These are phyloP conservation scores for Scrobipalpa costella DNA, from an alignment of 2,888 invertebrate species.

Conservation along the genomic window DNA sequence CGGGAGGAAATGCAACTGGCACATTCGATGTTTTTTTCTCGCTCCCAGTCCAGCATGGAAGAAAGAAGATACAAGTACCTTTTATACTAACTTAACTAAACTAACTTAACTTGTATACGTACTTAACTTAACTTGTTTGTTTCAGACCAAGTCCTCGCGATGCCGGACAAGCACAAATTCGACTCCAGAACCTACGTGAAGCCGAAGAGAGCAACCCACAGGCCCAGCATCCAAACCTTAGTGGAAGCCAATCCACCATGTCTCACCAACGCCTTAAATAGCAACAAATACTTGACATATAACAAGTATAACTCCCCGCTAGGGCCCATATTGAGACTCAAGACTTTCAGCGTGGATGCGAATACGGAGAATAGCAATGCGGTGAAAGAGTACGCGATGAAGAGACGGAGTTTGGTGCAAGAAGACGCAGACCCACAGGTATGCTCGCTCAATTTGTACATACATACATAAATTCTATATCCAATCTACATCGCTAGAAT, in stretches of 20 bases:
- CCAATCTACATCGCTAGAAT: too few species aligned
- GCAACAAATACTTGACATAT: slow-evolving; percentile 70
- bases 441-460: slow-evolving; percentile 23
- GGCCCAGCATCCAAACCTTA: slow-evolving; percentile 82
- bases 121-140: slow-evolving; percentile 39
- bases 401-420: slow-evolving; percentile 63
- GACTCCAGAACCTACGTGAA: slow-evolving; percentile 86
- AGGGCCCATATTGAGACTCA: slow-evolving; percentile 66
- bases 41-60: too few species aligned
- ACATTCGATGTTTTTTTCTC: too few species aligned
- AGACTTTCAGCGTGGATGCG: slow-evolving; percentile 72
- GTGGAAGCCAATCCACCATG: slow-evolving; percentile 64
- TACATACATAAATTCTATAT: not conserved
- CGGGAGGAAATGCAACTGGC: too few species aligned
- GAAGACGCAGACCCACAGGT: slow-evolving; percentile 71
- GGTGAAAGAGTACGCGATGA: slow-evolving; percentile 67
- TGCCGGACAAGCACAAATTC: slow-evolving; percentile 77
- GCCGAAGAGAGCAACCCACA: slow-evolving; percentile 82
- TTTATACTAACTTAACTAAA: too few species aligned
- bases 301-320: slow-evolving; percentile 67
- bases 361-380: slow-evolving; percentile 64
- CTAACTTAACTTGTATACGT: too few species aligned
- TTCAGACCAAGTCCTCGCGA: slow-evolving; percentile 60
- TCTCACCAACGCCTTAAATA: slow-evolving; percentile 49
- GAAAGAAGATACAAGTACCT: too few species aligned